These are phyloP conservation scores for Spodoptera litura DNA, from an alignment of 1,140 invertebrate genomes.

Conservation along the genomic window DNA sequence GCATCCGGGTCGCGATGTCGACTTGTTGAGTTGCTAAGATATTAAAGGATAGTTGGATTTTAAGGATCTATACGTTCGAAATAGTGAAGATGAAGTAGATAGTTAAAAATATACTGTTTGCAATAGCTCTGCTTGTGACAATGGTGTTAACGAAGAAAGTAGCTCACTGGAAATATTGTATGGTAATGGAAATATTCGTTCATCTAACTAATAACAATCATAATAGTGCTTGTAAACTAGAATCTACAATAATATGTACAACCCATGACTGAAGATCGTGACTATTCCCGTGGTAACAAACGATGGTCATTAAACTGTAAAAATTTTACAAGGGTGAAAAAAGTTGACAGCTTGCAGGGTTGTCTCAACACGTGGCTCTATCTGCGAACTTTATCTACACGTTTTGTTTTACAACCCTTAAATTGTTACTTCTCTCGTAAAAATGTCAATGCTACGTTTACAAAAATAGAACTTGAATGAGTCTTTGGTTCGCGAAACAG, in stretches of 20 bases:
- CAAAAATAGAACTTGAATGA: conserved; percentile 8
- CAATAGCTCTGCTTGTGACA: no score
- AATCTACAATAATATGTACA: no score
- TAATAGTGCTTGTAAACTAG: no score
- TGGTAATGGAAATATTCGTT: no score
- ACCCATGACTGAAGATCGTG: no score
- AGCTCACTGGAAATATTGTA: no score
- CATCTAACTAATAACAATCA: no score
- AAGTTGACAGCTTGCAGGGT: conserved; percentile 63
- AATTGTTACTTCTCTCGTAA: conserved; percentile 42
- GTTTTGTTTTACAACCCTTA: conserved; percentile 57
- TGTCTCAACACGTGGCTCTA: conserved; percentile 54
- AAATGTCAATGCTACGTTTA: conserved; percentile 36
- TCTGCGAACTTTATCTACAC: conserved; percentile 59
- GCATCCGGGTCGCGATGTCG: neutral
- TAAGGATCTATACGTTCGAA: neutral
- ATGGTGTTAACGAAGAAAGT: no score
- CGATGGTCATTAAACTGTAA: conserved; percentile 16
- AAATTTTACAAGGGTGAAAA: conserved; percentile 43
- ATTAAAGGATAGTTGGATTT: neutral
- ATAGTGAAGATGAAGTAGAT: no score
- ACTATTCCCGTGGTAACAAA: no score
- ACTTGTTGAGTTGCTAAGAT: neutral
- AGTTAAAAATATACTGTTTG: no score
- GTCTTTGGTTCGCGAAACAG: conserved; percentile 7